Evolutionary conservation across 2,797 vertebrate genomes (phyloP).

Genomic region (Poecilia velifera): DNA sequence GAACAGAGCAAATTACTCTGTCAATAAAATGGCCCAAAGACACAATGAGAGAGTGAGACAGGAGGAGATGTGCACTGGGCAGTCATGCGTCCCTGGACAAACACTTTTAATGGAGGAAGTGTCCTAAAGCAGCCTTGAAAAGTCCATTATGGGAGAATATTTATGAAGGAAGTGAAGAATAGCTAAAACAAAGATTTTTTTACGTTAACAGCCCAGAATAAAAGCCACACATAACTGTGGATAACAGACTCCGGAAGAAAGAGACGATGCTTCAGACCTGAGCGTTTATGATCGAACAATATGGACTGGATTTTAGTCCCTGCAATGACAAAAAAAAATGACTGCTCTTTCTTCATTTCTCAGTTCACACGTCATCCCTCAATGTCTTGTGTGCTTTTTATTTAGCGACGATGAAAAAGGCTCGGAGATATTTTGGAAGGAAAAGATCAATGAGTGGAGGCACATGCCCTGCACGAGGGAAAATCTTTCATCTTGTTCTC

Average conservation of each 20-base stretch:
- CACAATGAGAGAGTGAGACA: constrained; percentile 50
- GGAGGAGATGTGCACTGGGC: constrained; percentile 4
- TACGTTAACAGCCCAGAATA: constrained; percentile 2
- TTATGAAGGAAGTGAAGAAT: constrained; percentile 2
- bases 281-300: constrained; percentile 33
- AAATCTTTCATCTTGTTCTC: constrained; percentile 31
- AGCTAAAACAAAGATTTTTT: constrained; percentile 2
- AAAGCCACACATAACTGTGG: constrained; percentile 23
- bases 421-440: constrained; percentile 31
- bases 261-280: constrained; percentile 13
- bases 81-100: constrained; percentile 6
- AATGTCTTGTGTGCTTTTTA: constrained; percentile 2
- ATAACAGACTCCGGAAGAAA: constrained; percentile 6
- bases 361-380: constrained; percentile 20
- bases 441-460: constrained; percentile 36
- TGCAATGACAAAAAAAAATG: constrained; percentile 26
- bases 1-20: constrained; percentile 75
- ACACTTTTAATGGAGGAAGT: constrained; percentile 17
- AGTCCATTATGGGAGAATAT: neutral
- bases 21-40: constrained; percentile 69
- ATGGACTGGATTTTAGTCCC: constrained; percentile 21
- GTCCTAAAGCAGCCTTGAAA: constrained; percentile 9
- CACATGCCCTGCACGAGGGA: constrained; percentile 24
- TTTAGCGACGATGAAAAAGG: constrained; percentile 44
- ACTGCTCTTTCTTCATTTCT: constrained; percentile 23